phyloP scores from a whole-genome alignment of 2,888 invertebrate genomes.

The Masnerella sp. region DNA sequence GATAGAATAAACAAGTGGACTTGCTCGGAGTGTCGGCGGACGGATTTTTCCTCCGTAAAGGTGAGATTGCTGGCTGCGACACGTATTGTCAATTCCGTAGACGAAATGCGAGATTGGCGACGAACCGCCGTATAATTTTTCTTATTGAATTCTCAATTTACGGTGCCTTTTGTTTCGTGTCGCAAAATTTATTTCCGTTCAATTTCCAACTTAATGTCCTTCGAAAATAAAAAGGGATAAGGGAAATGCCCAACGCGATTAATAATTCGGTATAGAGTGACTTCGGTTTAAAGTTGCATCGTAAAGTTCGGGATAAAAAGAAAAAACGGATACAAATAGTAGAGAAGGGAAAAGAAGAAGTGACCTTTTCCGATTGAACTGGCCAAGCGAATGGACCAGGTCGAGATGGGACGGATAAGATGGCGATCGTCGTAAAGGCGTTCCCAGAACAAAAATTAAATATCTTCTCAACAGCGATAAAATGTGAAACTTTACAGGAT shows the following conservation, averaged over 20 bases:
- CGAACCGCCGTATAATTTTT: conserved; percentile 17
- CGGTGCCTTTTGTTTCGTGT: conserved; percentile 14
- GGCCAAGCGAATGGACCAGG: too few species aligned
- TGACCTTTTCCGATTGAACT: conserved; percentile 52
- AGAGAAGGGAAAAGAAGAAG: conserved; percentile 14
- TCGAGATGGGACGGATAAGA: conserved; percentile 61
- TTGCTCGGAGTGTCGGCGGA: conserved; percentile 31
- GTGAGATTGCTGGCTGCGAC: conserved; percentile 53
- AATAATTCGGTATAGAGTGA: conserved; percentile 48
- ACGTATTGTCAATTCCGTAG: conserved; percentile 27
- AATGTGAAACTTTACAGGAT: conserved; percentile 69
- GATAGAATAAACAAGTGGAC: conserved; percentile 60
- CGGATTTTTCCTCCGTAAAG: conserved; percentile 47
- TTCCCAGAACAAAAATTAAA: conserved; percentile 72
- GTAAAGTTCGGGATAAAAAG: too few species aligned
- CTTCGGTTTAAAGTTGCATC: conserved; percentile 51
- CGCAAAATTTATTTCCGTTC: conserved; percentile 31
- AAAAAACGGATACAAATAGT: too few species aligned
- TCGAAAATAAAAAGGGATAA: conserved; percentile 22
- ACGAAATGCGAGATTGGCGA: conserved; percentile 31
- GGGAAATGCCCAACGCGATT: conserved; percentile 30
- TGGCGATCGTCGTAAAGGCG: conserved; percentile 66
- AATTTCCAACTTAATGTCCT: conserved; percentile 29
- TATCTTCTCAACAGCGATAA: conserved; percentile 71
- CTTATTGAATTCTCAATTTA: conserved; percentile 28